Evolutionary conservation across 2,113 vertebrate species (phyloP).

Genomic region (Excalfactoria chinensis): DNA sequence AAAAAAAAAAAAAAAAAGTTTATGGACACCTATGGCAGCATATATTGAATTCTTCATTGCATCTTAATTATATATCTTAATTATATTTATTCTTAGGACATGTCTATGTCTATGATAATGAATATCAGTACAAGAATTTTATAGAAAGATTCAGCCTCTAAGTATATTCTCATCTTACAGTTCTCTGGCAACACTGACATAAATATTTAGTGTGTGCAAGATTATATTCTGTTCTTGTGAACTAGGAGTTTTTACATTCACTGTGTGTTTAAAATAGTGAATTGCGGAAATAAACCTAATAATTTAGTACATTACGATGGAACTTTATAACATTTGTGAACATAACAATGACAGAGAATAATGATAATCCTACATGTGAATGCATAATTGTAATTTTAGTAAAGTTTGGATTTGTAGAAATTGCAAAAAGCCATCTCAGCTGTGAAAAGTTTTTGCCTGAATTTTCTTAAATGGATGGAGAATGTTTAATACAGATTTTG

Average conservation of each 20-base stretch:
- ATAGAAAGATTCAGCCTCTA: neutral
- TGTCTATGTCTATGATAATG: neutral
- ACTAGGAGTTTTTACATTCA: neutral
- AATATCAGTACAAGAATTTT: neutral
- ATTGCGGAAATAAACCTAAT: neutral
- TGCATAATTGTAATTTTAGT: neutral
- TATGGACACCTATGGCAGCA: neutral
- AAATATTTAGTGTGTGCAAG: neutral
- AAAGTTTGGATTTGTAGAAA: neutral
- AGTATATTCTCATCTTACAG: neutral
- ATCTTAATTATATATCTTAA: neutral
- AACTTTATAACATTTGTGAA: neutral
- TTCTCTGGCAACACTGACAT: neutral
- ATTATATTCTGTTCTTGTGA: neutral
- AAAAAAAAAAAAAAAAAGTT: no score
- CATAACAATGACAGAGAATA: neutral
- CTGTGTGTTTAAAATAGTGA: neutral
- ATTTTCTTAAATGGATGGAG: neutral
- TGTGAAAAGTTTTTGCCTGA: neutral
- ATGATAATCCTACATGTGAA: neutral
- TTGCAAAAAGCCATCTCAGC: neutral
- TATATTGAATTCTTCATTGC: neutral
- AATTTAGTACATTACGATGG: neutral
- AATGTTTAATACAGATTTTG: rapidly evolving
- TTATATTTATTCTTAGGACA: neutral